Percentiles rank a stretch among this genome's conserved stretches.
phyloP scores from a whole-genome alignment of 2,113 vertebrate species.

The Macrotus californicus region DNA sequence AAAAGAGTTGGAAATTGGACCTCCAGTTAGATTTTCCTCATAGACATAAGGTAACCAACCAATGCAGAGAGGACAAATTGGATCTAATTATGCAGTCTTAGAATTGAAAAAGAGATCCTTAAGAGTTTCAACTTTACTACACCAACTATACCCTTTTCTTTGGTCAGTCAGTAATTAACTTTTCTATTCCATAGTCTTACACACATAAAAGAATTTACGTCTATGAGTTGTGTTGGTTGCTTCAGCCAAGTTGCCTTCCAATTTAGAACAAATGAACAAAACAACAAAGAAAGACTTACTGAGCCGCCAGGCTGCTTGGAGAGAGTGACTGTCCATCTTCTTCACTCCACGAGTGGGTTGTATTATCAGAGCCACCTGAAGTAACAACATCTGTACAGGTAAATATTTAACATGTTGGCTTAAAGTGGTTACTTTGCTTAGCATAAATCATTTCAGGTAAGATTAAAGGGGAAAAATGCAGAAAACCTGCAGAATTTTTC shows the following conservation, averaged over 20 bases:
- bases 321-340: conserved; percentile 60
- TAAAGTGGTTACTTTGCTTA: background rate
- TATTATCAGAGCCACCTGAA: conserved; percentile 67
- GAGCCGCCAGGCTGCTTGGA: conserved; percentile 74
- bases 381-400: background rate
- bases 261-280: background rate
- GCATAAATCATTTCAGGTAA: background rate
- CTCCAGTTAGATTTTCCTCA: background rate
- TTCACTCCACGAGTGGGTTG: conserved; percentile 59
- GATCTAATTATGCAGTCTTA: background rate
- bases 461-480: background rate
- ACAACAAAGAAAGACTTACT: conserved; percentile 70
- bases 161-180: background rate
- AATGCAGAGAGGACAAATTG: background rate
- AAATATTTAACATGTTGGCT: background rate
- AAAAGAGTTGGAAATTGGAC: background rate
- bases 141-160: background rate
- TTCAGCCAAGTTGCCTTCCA: background rate
- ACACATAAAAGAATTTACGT: background rate
- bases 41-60: background rate
- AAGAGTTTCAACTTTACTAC: background rate
- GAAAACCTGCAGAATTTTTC: background rate
- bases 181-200: background rate
- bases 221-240: background rate
- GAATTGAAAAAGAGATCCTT: background rate